A percentile compares a stretch with the other conserved stretches of the same genome.
phyloP scores from a whole-genome alignment of 2,113 vertebrate genomes.

The Forbesichthys agassizii region DNA sequence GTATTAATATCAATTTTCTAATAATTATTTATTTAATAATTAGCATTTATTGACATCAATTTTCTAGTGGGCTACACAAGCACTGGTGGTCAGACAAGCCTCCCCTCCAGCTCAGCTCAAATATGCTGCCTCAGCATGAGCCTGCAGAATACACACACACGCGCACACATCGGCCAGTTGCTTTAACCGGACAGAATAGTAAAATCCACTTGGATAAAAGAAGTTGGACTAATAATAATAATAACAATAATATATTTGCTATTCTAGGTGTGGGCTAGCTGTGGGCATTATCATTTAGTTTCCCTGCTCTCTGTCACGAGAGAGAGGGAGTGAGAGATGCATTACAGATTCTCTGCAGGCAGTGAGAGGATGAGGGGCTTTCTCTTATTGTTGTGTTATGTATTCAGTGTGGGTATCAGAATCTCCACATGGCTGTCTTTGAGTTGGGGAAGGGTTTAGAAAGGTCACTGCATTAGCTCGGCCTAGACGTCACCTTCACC shows the following conservation, averaged over 20 bases:
- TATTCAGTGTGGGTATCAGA: constrained; percentile 19
- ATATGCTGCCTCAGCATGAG: constrained; percentile 62
- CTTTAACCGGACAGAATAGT: constrained; percentile 5
- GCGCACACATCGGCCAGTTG: not conserved
- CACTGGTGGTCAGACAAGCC: constrained; percentile 42
- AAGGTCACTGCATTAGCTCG: constrained; percentile 24
- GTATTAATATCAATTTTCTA: too few relatives aligned
- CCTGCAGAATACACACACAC: constrained; percentile 44
- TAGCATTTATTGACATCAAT: too few relatives aligned
- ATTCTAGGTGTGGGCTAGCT: too few relatives aligned
- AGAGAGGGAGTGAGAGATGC: too few relatives aligned
- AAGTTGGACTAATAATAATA: not conserved
- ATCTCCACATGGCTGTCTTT: constrained; percentile 1
- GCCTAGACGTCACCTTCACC: not conserved
- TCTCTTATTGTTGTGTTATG: too few relatives aligned
- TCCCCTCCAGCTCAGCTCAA: constrained; percentile 44
- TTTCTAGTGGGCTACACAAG: too few relatives aligned
- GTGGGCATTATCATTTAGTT: too few relatives aligned
- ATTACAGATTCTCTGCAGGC: too few relatives aligned
- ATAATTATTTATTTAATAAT: too few relatives aligned
- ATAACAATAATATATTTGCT: too few relatives aligned
- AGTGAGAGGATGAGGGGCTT: too few relatives aligned
- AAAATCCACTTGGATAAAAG: not conserved
- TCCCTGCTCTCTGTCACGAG: too few relatives aligned
- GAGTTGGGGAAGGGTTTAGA: constrained; percentile 38